A percentile compares a stretch with the other conserved stretches of the same genome.
Conservation (phyloP, 2,888 invertebrate species). For the Ernsta delagoae region DNA sequence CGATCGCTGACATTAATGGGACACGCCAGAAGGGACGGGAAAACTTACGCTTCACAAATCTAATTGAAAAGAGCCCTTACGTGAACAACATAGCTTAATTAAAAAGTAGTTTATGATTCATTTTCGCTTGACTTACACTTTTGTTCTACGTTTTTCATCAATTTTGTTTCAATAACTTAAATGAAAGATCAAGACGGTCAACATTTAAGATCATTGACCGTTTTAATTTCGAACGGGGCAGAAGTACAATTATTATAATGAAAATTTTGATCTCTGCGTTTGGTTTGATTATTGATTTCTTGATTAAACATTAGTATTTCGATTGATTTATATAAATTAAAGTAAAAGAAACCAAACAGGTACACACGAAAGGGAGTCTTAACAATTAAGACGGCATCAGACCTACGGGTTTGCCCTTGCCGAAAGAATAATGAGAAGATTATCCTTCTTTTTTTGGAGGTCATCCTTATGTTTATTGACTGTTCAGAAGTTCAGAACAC, state of each 20-base stretch:
- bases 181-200: too few relatives aligned
- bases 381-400: slow-evolving; percentile 24
- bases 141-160: background rate
- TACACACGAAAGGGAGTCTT: slow-evolving; percentile 15
- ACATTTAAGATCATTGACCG: too few relatives aligned
- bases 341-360: background rate
- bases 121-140: background rate
- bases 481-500: slow-evolving; percentile 33
- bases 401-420: slow-evolving; percentile 2
- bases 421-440: slow-evolving; percentile 34
- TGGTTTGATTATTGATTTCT: too few relatives aligned
- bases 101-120: background rate
- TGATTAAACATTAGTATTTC: too few relatives aligned
- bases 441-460: slow-evolving; percentile 1
- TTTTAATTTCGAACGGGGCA: too few relatives aligned
- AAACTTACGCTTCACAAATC: slow-evolving; percentile 21
- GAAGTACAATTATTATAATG: too few relatives aligned
- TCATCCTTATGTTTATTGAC: slow-evolving; percentile 41
- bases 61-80: slow-evolving; percentile 28
- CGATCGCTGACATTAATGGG: background rate
- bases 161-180: too few relatives aligned
- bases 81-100: slow-evolving; percentile 17
- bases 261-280: too few relatives aligned
- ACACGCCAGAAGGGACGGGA: slow-evolving; percentile 17
- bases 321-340: too few relatives aligned